Conservation (phyloP, 2,888 invertebrate genomes). For the Phaedon cochleariae region DNA sequence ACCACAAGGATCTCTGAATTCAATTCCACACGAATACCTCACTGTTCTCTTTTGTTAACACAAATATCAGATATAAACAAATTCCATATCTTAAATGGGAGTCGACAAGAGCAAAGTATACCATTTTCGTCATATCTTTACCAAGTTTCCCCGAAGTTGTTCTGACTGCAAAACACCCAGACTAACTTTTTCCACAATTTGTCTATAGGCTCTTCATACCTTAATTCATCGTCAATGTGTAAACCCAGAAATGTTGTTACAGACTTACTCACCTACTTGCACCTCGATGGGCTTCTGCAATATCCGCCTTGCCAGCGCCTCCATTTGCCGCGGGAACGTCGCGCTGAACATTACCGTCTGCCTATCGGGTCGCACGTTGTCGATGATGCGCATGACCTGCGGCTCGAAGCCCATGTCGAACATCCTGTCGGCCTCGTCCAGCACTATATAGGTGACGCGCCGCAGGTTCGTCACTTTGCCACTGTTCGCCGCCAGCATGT, state of each 20-base stretch:
- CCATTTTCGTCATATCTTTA: too few relatives aligned
- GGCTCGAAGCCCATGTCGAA: conserved; percentile 99
- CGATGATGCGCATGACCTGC: conserved; percentile 95
- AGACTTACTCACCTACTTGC: conserved; percentile 69
- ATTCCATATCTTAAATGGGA: too few relatives aligned
- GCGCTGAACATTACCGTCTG: conserved; percentile 99
- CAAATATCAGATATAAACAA: too few relatives aligned
- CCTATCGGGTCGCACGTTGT: conserved; percentile 94
- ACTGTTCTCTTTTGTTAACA: too few relatives aligned
- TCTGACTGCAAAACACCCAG: too few relatives aligned
- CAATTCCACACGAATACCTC: too few relatives aligned
- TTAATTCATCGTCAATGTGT: too few relatives aligned
- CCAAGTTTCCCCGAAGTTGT: too few relatives aligned
- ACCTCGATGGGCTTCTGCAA: conserved; percentile 96
- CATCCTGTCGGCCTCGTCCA: conserved; percentile 99
- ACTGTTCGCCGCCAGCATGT: conserved; percentile 98
- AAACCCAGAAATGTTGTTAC: neutral
- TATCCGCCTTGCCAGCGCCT: conserved; percentile 93
- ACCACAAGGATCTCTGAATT: too few relatives aligned
- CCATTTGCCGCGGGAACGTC: conserved; percentile 99
- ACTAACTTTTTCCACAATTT: too few relatives aligned
- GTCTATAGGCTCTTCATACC: too few relatives aligned
- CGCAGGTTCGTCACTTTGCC: conserved; percentile 96
- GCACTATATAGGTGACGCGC: conserved; percentile 95
- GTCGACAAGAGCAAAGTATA: too few relatives aligned